Conservation (phyloP, 2,888 invertebrate species). For the Chrysolina americana region DNA sequence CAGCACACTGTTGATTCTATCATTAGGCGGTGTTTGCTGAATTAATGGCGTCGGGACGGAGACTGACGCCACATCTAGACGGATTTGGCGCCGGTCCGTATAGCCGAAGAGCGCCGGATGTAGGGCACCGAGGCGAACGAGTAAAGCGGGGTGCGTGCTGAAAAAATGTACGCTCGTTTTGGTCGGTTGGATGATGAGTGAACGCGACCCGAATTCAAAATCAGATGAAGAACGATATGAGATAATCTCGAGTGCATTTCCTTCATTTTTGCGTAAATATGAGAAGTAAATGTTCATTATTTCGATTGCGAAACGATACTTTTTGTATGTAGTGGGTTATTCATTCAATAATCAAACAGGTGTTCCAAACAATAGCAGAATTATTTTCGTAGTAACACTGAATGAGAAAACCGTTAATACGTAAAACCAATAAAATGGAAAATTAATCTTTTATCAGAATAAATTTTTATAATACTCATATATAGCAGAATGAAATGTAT, state of each 20-base stretch:
- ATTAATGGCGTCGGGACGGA: slow-evolving; percentile 69
- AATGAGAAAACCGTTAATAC: too few species aligned
- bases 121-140: slow-evolving; percentile 22
- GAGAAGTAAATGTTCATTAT: too few species aligned
- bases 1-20: slow-evolving; percentile 70
- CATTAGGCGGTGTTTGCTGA: slow-evolving; percentile 70
- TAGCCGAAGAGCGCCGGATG: slow-evolving; percentile 15
- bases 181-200: not conserved
- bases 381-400: too few species aligned
- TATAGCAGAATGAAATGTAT: too few species aligned
- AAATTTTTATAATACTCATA: too few species aligned
- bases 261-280: too few species aligned
- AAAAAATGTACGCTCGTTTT: slow-evolving; percentile 14
- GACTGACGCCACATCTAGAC: slow-evolving; percentile 64
- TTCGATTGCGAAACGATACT: too few species aligned
- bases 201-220: slow-evolving; percentile 1
- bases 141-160: not conserved
- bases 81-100: slow-evolving; percentile 46
- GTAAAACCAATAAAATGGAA: too few species aligned
- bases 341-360: too few species aligned
- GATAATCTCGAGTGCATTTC: not conserved
- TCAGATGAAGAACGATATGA: not conserved
- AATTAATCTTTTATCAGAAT: too few species aligned
- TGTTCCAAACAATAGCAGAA: too few species aligned
- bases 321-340: not conserved